Conservation (phyloP, 2,113 vertebrate species). For the Eubucco bourcierii region DNA sequence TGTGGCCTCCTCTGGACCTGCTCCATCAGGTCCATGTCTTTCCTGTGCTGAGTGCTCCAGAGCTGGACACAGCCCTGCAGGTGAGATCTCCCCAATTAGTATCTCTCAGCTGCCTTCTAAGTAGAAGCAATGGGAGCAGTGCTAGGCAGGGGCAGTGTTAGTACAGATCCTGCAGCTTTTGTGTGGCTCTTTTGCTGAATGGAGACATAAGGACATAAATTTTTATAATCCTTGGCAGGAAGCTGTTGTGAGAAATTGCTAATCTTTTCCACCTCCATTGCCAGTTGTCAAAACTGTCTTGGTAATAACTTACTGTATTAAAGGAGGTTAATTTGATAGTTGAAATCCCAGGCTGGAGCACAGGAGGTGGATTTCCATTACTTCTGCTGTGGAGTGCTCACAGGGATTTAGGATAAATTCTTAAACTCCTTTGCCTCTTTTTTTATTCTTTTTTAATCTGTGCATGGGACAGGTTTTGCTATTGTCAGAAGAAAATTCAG, state of each 20-base stretch:
- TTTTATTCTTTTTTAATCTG: not conserved
- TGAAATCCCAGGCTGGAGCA: slow-evolving; percentile 7
- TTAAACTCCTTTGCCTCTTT: not conserved
- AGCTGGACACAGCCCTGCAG: no score
- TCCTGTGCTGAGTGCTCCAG: no score
- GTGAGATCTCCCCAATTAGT: not conserved
- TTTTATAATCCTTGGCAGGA: slow-evolving; percentile 60
- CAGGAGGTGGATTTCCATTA: not conserved
- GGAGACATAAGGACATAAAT: slow-evolving; percentile 48
- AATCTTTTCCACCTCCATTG: slow-evolving; percentile 50
- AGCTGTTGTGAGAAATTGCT: slow-evolving; percentile 43
- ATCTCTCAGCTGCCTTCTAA: not conserved
- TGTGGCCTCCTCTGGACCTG: no score
- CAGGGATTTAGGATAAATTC: not conserved
- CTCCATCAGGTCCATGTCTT: no score
- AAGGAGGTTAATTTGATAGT: slow-evolving; percentile 30
- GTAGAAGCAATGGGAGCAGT: not conserved
- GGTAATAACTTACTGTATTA: slow-evolving; percentile 21
- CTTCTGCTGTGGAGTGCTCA: not conserved
- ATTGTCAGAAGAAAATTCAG: not conserved
- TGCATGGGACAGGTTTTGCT: not conserved
- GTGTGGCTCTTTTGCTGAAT: not conserved
- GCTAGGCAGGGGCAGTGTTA: not conserved
- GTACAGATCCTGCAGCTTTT: not conserved
- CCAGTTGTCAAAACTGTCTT: slow-evolving; percentile 39